phyloP scores from a whole-genome alignment of 2,797 vertebrate genomes.

The Chromis chromis region DNA sequence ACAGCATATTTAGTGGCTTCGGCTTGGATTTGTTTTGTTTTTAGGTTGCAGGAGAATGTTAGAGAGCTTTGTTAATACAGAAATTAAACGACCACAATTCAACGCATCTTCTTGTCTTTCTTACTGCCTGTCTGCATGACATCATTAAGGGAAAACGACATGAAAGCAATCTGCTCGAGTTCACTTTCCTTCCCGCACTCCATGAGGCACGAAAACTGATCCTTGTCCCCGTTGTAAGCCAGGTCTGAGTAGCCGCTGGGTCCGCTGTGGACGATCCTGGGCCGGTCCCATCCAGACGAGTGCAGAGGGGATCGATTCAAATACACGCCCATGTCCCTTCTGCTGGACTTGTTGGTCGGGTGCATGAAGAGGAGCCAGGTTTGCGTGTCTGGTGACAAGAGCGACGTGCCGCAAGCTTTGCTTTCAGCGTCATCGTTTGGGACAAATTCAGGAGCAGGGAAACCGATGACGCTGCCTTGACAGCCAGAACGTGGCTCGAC shows the following conservation, averaged over 20 bases:
- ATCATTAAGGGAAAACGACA: conserved; percentile 80
- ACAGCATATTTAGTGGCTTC: conserved; percentile 63
- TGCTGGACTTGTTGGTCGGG: conserved; percentile 81
- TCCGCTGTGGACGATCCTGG: conserved; percentile 87
- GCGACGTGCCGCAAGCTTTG: conserved; percentile 68
- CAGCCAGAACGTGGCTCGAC: conserved; percentile 86
- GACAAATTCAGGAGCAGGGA: conserved; percentile 73
- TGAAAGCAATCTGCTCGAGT: conserved; percentile 88
- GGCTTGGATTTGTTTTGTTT: conserved; percentile 27
- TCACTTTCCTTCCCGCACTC: conserved; percentile 86
- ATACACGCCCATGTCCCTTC: conserved; percentile 89
- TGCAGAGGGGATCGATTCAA: conserved; percentile 87
- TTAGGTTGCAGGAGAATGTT: conserved; percentile 41
- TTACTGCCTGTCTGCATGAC: conserved; percentile 76
- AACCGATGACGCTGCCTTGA: conserved; percentile 93
- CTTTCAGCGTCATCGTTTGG: conserved; percentile 62
- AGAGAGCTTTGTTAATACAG: conserved; percentile 43
- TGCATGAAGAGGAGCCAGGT: conserved; percentile 93
- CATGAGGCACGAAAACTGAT: conserved; percentile 89
- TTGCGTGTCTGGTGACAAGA: conserved; percentile 60
- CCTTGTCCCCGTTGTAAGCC: conserved; percentile 79
- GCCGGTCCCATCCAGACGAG: conserved; percentile 80
- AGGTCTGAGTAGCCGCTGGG: conserved; percentile 95
- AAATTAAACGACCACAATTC: conserved; percentile 49
- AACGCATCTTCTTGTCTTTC: conserved; percentile 69